Evolutionary conservation across 1,140 invertebrate genomes (phyloP).

Genomic region (Drosophila cardini): DNA sequence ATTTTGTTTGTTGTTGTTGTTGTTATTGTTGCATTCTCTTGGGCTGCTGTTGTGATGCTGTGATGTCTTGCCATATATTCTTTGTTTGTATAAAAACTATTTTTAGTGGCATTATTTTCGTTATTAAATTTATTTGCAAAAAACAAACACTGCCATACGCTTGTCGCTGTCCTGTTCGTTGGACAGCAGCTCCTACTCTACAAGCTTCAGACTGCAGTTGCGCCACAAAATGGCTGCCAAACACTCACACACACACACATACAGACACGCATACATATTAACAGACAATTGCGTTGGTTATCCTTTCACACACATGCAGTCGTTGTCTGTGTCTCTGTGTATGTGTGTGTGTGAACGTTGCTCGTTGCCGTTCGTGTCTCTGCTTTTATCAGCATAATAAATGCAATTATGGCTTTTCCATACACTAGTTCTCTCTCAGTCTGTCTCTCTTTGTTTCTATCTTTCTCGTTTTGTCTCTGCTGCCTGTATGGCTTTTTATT

Average conservation of each 20-base stretch:
- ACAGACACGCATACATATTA: slow-evolving; percentile 40
- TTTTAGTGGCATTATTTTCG: slow-evolving; percentile 82
- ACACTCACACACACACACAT: slow-evolving; percentile 49
- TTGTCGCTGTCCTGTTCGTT: slow-evolving; percentile 12
- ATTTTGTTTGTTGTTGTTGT: slow-evolving; percentile 61
- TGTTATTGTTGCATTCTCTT: slow-evolving; percentile 33
- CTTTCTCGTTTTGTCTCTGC: neutral
- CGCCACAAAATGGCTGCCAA: slow-evolving; percentile 70
- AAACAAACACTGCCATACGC: slow-evolving; percentile 71
- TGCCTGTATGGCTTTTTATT: slow-evolving; percentile 50
- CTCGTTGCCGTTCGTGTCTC: slow-evolving; percentile 48
- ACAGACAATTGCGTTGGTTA: slow-evolving; percentile 54
- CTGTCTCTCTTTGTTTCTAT: slow-evolving; percentile 10
- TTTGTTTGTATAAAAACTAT: slow-evolving; percentile 69
- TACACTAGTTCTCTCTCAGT: slow-evolving; percentile 22
- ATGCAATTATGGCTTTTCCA: slow-evolving; percentile 81
- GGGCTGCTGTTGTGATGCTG: slow-evolving; percentile 20
- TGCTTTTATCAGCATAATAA: slow-evolving; percentile 84
- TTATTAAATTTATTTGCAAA: slow-evolving; percentile 83
- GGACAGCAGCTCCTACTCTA: too few relatives aligned
- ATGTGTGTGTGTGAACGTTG: neutral
- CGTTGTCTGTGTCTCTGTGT: slow-evolving; percentile 1
- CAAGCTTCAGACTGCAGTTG: slow-evolving; percentile 14
- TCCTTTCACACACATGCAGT: slow-evolving; percentile 28
- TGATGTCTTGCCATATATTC: slow-evolving; percentile 11